Base-by-base conservation (phyloP, 1,140 invertebrate species). In the Bilobella aurantiaca region DNA sequence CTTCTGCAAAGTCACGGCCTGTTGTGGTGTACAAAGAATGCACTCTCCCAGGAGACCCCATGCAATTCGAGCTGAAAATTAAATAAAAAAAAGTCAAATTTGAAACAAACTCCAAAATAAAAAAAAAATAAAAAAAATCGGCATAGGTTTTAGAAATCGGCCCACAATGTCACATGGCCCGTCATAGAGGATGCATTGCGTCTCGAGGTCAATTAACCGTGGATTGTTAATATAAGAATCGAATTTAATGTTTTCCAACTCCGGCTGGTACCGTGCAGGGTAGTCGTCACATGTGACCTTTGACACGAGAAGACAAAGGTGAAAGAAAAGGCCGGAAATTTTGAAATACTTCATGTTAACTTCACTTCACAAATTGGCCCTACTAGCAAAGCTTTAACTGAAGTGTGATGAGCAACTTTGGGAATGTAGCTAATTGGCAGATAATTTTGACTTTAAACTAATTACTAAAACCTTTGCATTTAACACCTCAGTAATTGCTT, bases 111-210 rank as follows among this genome's bases (percentile, higher is more conserved):
- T 53, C 12, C 5, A 16, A 3, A 28, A 28, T 3, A 30, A 59
- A 8, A 18, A 18, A 3, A 28, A 16, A 14, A 53, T 16, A 53
- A 53, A 23, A 5, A 53, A 53, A 23, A 53, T 18, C 49, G 31
- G n/a, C n/a, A n/a, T n/a, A 64, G 53, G 53, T 59, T 64, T 61
- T 25, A 49, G 46, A 46, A 3, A 67, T 25, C 61, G 30, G 3
- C 65, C 65, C 1, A 67, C 65, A 27, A 58, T 34, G 30, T 67
- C 65, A 58, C 65, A 67, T 21, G 65, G 65, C 0, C 65, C 62
- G 53, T 63, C 62, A 29, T 63, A 63, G 12, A 63, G 5, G 8
- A 63, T 3, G 30, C 62, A 63, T 27, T 63, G 25, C 2, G 53
- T 30, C 30, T 63, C 25, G 5, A 63, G 21, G 3, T 63, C n/a